Evolutionary conservation across 2,113 vertebrate species (phyloP).

Genomic region (Sinocyclocheilus maitianheensis): DNA sequence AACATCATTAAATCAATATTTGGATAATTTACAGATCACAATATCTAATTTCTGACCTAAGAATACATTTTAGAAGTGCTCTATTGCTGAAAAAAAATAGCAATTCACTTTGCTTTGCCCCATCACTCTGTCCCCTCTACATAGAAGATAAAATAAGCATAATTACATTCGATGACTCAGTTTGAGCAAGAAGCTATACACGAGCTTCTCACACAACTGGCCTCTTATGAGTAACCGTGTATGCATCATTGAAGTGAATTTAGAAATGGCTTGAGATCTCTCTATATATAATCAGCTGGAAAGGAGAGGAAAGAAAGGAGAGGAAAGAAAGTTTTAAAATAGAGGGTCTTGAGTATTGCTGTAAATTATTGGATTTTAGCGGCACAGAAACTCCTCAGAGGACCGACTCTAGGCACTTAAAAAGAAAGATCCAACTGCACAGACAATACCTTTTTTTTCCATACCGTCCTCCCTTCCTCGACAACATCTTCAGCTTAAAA

Average conservation of each 20-base stretch:
- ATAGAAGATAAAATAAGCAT: slow-evolving; percentile 8
- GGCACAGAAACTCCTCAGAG: background rate
- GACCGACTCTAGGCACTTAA: slow-evolving; percentile 21
- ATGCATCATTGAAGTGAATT: slow-evolving; percentile 55
- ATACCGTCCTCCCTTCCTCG: too few species aligned
- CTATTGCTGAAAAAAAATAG: background rate
- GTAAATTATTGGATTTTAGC: slow-evolving; percentile 40
- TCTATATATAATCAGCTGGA: slow-evolving; percentile 51
- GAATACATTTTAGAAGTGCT: background rate
- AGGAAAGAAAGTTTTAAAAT: slow-evolving; percentile 19
- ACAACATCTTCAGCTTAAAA: slow-evolving; percentile 27
- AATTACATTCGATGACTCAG: slow-evolving; percentile 34
- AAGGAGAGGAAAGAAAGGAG: slow-evolving; percentile 3
- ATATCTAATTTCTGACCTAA: background rate
- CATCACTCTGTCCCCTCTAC: background rate
- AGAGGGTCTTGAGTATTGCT: slow-evolving; percentile 29
- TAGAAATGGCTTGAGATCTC: slow-evolving; percentile 53
- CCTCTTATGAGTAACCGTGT: slow-evolving; percentile 47
- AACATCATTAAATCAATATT: background rate
- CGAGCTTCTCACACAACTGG: slow-evolving; percentile 40
- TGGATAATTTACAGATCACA: background rate
- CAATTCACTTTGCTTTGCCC: background rate
- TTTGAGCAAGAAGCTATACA: slow-evolving; percentile 32
- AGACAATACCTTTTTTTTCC: background rate
- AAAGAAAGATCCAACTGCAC: slow-evolving; percentile 17